Evolutionary conservation across 2,113 vertebrate genomes (phyloP).

Genomic region (Thamnophis sirtalis): DNA sequence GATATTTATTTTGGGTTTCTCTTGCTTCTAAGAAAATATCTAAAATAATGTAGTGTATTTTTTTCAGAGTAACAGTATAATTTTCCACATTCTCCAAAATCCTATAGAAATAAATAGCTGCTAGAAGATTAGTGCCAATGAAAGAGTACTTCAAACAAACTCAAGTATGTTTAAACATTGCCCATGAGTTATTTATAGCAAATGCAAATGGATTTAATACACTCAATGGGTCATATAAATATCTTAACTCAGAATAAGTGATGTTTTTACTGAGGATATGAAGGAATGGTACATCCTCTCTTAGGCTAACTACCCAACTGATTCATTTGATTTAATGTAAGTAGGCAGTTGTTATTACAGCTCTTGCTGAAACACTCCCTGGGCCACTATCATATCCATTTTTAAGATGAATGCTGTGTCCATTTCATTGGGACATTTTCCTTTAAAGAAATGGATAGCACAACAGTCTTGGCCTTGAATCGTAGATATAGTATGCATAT

Average conservation of each 20-base stretch:
- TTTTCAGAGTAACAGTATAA: neutral
- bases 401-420: neutral
- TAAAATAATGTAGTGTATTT: neutral
- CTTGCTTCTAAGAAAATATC: neutral
- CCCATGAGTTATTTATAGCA: neutral
- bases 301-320: neutral
- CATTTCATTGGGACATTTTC: neutral
- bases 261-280: slow-evolving; percentile 13
- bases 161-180: neutral
- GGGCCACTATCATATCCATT: neutral
- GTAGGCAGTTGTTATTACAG: neutral
- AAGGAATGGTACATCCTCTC: neutral
- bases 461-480: neutral
- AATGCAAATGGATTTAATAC: slow-evolving; percentile 9
- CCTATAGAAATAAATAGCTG: neutral
- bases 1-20: neutral
- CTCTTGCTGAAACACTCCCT: neutral
- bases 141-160: neutral
- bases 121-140: neutral
- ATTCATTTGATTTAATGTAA: neutral
- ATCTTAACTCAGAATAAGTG: neutral
- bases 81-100: neutral
- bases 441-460: neutral
- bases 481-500: neutral
- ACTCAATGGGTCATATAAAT: neutral